Base-by-base conservation (phyloP, 2,797 vertebrate species). In the Lacerta viridis region DNA sequence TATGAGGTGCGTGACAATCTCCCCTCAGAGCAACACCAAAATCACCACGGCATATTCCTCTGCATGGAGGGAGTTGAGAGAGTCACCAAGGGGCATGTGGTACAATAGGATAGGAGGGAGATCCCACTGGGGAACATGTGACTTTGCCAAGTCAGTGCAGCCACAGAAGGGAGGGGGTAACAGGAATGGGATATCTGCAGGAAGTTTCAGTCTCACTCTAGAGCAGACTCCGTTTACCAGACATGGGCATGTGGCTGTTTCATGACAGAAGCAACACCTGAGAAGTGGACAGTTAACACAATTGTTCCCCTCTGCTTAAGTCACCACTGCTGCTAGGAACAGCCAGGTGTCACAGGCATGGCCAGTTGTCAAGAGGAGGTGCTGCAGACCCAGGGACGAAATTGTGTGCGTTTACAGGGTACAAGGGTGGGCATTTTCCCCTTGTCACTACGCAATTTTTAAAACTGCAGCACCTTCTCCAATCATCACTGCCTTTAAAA, bases 1-100 rank as follows among this genome's bases (percentile, higher is more conserved):
- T 98, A 99, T 85, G 97, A 98, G 87, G 98, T 99, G 90, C 92
- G 97, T 81, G 79, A 77, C 80, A 9, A 8, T 85, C 72, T 75
- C 77, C 43, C 55, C 29, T 39, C 61, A 69, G 41, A 72, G 36
- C 55, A n/a, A 77, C 29, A 64, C 17, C 23, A 80, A 36, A 75
- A 41, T 29, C 59, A 39, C 41, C 77, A 23, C 39, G 69, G 68
- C 3, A 11, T 85, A 3, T 46, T 46, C 59, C n/a, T 89, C 78
- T 6, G 4, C 23, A 23, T 33, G 13, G 76, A 61, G 36, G 66
- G 64, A n/a, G 18, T 18, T 33, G 69, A 6, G 33, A 55, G 59
- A 17, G 39, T 68, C n/a, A 68, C 46, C 50, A 29, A 29, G 25
- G 55, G 69, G 15, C 29, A 72, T 41, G 36, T 33, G 33, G 25